Percentiles rank a stretch among this genome's conserved stretches.
These are phyloP conservation scores for Drosophila arawakana DNA, from an alignment of 1,140 invertebrate genomes.

Conservation along the genomic window DNA sequence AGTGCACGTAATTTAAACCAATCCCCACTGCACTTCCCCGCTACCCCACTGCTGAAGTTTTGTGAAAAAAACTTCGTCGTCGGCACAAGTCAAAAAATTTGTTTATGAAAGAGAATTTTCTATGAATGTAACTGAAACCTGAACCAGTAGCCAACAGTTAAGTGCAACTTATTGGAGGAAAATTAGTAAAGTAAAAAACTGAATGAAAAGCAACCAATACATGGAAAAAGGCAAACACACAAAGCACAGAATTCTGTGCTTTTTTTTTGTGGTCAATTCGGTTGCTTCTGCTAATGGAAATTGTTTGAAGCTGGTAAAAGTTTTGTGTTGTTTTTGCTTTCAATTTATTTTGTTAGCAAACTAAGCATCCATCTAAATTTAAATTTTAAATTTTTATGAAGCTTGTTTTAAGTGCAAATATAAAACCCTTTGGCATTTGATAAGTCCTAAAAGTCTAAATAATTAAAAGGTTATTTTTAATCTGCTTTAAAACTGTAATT, in stretches of 20 bases:
- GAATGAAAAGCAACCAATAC: neutral
- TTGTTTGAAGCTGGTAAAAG: constrained; percentile 31
- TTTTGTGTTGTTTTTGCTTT: constrained; percentile 14
- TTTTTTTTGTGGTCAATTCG: constrained; percentile 55
- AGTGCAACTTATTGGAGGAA: constrained; percentile 73
- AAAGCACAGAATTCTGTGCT: constrained; percentile 20
- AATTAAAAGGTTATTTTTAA: too few relatives aligned
- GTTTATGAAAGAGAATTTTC: constrained; percentile 73
- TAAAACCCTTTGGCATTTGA: neutral
- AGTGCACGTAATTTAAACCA: constrained; percentile 50
- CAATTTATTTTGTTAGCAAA: constrained; percentile 8
- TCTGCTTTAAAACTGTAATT: too few relatives aligned
- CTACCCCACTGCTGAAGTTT: constrained; percentile 5
- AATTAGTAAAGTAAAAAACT: constrained; percentile 68
- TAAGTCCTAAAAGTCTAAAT: neutral
- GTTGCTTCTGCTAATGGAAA: constrained; percentile 78
- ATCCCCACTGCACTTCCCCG: constrained; percentile 1
- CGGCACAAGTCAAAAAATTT: constrained; percentile 20
- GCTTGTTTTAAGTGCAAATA: neutral
- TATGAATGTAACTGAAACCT: constrained; percentile 65
- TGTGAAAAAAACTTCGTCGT: constrained; percentile 20
- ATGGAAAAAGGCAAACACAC: neutral
- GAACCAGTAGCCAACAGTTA: constrained; percentile 56
- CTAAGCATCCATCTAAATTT: neutral
- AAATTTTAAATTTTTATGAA: neutral